Conservation (phyloP, 2,797 vertebrate species). For the Heterohyrax brucei region DNA sequence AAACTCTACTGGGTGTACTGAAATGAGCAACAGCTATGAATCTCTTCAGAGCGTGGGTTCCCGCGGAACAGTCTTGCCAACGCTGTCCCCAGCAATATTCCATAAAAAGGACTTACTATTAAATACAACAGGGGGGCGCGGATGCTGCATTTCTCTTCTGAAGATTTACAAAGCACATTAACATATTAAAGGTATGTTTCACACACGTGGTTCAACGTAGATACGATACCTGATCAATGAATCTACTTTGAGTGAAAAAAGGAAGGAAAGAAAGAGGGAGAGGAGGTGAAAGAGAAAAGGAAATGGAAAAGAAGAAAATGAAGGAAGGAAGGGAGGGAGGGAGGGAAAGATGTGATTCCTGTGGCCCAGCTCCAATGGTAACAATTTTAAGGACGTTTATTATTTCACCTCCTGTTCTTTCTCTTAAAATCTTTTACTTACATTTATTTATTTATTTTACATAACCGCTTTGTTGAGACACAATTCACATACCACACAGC, state of each 20-base stretch:
- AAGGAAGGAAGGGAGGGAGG: neutral
- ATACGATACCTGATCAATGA: neutral
- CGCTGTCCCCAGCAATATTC: neutral
- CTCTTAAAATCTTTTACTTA: neutral
- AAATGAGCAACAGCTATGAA: fast-evolving
- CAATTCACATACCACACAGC: neutral
- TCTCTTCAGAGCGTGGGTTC: neutral
- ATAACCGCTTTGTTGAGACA: neutral
- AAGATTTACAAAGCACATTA: fast-evolving
- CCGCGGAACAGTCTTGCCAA: neutral
- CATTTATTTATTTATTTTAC: neutral
- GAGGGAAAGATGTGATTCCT: neutral
- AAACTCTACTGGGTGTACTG: fast-evolving
- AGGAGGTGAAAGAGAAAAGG: neutral
- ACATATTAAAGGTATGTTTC: neutral
- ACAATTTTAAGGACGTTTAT: neutral
- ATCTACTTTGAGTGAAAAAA: neutral
- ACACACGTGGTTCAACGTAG: neutral
- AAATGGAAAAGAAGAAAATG: neutral
- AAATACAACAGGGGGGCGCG: fast-evolving
- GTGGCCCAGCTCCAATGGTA: neutral
- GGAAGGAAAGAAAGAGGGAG: neutral
- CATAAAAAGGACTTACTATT: neutral
- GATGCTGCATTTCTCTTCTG: neutral
- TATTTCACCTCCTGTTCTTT: neutral